phyloP scores from a whole-genome alignment of 2,888 invertebrate species.

The Drosophila robusta region DNA sequence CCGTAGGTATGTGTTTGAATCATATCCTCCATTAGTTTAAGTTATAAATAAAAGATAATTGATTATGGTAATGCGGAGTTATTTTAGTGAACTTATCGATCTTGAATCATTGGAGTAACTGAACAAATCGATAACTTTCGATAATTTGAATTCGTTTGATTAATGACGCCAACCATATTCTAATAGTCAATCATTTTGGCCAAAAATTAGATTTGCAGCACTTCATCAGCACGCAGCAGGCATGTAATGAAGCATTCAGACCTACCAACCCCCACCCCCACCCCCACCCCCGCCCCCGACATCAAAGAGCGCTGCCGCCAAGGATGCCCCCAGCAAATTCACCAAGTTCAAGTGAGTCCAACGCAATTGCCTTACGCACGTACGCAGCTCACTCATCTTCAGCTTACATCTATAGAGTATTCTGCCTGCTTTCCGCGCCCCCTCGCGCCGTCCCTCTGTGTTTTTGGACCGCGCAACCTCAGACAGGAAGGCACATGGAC shows the following conservation, averaged over 20 bases:
- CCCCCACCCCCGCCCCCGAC: conserved; percentile 1
- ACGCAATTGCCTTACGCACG: conserved; percentile 73
- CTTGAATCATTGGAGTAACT: too few relatives aligned
- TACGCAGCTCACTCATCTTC: conserved; percentile 74
- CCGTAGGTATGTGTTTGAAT: too few relatives aligned
- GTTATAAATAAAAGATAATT: too few relatives aligned
- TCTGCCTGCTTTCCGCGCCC: conserved; percentile 7
- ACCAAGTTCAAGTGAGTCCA: conserved; percentile 62
- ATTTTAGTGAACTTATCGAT: too few relatives aligned
- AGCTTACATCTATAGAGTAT: conserved; percentile 54
- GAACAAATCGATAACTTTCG: too few relatives aligned
- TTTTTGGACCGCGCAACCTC: conserved; percentile 38
- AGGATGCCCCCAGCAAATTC: conserved; percentile 45
- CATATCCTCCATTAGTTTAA: too few relatives aligned
- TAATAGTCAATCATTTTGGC: conserved; percentile 29
- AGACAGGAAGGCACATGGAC: conserved; percentile 47
- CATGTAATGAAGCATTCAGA: conserved; percentile 59
- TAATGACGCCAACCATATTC: conserved; percentile 4
- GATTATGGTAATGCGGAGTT: too few relatives aligned
- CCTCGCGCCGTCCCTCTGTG: conserved; percentile 6
- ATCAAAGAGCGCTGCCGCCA: conserved; percentile 46
- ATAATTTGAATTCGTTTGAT: too few relatives aligned
- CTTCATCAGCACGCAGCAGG: conserved; percentile 28
- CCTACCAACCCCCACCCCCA: conserved; percentile 5
- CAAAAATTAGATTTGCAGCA: conserved; percentile 25